A percentile compares a stretch with the other conserved stretches of the same genome.
These are phyloP conservation scores for Tragelaphus eurycerus DNA, from an alignment of 2,797 vertebrate species.

Conservation along the genomic window DNA sequence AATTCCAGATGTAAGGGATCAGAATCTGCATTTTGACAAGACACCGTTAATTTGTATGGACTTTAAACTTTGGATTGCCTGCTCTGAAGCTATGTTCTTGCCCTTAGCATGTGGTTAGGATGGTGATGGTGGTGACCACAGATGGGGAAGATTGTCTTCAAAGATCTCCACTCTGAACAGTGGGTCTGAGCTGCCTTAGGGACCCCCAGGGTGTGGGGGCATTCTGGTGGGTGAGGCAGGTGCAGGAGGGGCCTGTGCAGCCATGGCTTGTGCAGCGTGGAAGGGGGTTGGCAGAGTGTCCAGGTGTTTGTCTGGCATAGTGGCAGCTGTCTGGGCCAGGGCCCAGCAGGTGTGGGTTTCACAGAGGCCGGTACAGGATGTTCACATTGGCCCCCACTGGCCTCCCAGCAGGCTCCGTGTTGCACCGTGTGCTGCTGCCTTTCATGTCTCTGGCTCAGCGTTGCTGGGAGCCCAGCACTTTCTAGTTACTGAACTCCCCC, in stretches of 20 bases:
- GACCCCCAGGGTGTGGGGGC: too few relatives aligned
- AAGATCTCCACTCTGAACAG: neutral
- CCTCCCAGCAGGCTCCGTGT: neutral
- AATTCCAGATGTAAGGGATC: neutral
- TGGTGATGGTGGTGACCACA: rapidly evolving
- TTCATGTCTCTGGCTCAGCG: neutral
- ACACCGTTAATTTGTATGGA: neutral
- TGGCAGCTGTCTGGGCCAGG: neutral
- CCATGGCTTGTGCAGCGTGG: rapidly evolving
- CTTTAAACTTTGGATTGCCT: neutral
- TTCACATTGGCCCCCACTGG: neutral
- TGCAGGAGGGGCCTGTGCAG: neutral
- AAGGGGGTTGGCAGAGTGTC: too few relatives aligned
- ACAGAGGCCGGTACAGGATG: neutral
- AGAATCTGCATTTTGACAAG: neutral
- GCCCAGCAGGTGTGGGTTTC: neutral
- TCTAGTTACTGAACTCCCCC: neutral
- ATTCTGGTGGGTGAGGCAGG: neutral
- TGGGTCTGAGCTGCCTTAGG: neutral
- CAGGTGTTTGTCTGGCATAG: neutral
- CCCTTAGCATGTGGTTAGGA: neutral
- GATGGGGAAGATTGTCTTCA: neutral
- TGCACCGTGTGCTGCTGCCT: neutral
- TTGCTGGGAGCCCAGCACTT: neutral
- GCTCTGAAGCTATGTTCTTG: neutral